Conservation (phyloP, 2,888 invertebrate genomes). For the Sycophila texana region DNA sequence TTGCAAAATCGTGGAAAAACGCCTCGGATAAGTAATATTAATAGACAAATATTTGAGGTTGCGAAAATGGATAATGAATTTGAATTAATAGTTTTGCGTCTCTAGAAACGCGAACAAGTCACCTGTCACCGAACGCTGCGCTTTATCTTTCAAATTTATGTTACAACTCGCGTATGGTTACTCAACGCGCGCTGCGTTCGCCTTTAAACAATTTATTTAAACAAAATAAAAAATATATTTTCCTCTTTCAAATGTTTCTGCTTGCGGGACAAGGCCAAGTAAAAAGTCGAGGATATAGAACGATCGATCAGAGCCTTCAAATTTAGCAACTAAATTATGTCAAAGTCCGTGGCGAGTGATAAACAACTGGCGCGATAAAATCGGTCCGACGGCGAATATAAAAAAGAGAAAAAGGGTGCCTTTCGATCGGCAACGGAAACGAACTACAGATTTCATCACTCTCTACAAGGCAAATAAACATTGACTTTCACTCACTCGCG, state of each 20-base stretch:
- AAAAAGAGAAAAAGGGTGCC: not conserved
- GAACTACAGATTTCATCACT: constrained; percentile 34
- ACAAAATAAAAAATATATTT: no score
- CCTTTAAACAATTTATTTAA: no score
- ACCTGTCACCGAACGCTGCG: constrained; percentile 3
- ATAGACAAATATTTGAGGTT: not conserved
- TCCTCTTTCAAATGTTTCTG: no score
- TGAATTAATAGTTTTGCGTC: not conserved
- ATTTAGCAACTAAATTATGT: not conserved
- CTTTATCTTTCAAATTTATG: no score
- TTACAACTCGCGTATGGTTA: no score
- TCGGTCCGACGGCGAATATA: no score
- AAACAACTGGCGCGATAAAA: no score
- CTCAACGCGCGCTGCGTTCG: no score
- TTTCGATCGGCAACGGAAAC: not conserved
- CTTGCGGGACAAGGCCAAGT: no score
- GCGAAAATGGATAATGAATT: not conserved
- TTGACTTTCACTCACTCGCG: constrained; percentile 39
- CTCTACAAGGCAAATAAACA: constrained; percentile 40
- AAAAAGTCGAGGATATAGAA: no score
- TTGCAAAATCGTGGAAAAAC: not conserved
- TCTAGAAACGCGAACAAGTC: constrained; percentile 1
- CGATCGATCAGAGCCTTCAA: not conserved
- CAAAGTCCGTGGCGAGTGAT: no score
- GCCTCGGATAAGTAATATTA: no score